Evolutionary conservation across 1,140 invertebrate genomes (phyloP).

Genomic region (Stenopsyche tienmushanensis): DNA sequence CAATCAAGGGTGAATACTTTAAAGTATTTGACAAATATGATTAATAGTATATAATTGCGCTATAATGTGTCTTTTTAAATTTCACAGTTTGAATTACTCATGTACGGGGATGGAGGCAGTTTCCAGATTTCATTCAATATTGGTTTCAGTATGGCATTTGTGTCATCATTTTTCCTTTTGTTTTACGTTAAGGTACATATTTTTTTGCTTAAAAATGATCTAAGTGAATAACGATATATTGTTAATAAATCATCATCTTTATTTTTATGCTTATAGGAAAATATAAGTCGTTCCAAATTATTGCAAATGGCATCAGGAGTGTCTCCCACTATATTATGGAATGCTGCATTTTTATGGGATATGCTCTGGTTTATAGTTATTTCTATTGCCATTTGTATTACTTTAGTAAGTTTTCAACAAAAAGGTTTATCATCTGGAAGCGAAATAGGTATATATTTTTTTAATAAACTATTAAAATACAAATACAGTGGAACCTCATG

Average conservation of each 20-base stretch:
- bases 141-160: constrained; percentile 68
- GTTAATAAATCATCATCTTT: too few relatives aligned
- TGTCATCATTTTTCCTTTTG: constrained; percentile 73
- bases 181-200: constrained; percentile 70
- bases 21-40: constrained; percentile 12
- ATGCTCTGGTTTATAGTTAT: constrained; percentile 64
- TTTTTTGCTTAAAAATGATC: too few relatives aligned
- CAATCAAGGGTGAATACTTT: constrained; percentile 14
- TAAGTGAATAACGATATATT: too few relatives aligned
- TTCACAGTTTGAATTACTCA: constrained; percentile 52
- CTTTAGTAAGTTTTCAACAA: constrained; percentile 61
- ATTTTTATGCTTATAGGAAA: constrained; percentile 50
- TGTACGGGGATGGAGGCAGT: constrained; percentile 58
- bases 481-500: too few relatives aligned
- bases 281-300: constrained; percentile 56
- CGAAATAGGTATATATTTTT: constrained; percentile 52
- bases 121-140: constrained; percentile 66
- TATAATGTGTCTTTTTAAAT: constrained; percentile 41
- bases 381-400: constrained; percentile 53
- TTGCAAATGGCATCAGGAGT: constrained; percentile 74
- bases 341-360: constrained; percentile 72
- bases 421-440: constrained; percentile 53
- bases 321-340: constrained; percentile 69
- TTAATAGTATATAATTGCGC: constrained; percentile 14
- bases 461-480: not conserved